Evolutionary conservation across 92 coral and sea anemone species (phyloP).

Genomic region (Zoanthus gigantus): DNA sequence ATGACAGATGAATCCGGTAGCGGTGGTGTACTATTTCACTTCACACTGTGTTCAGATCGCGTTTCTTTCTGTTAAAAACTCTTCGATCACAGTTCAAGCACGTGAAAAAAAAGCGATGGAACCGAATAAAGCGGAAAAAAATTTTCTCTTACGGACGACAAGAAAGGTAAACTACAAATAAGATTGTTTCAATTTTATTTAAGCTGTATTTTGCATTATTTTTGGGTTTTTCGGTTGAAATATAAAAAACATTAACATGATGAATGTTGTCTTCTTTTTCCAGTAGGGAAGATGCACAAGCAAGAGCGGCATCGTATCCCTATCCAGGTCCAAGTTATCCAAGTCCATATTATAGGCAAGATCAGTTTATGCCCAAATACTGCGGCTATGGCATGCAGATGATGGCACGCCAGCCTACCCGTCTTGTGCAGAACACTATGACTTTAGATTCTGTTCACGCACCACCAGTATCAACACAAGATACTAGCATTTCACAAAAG

Average conservation of each 20-base stretch:
- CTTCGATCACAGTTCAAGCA: constrained; percentile 4
- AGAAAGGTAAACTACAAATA: background rate
- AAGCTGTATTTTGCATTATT: constrained; percentile 1
- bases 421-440: background rate
- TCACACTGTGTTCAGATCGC: constrained; percentile 19
- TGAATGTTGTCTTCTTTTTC: constrained; percentile 18
- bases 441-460: background rate
- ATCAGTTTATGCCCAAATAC: constrained; percentile 14
- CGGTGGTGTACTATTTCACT: constrained; percentile 20
- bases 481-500: constrained; percentile 20
- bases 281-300: constrained; percentile 15
- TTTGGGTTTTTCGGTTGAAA: constrained; percentile 8
- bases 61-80: background rate
- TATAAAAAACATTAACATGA: constrained; percentile 6
- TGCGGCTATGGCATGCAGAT: constrained; percentile 34
- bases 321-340: constrained; percentile 3
- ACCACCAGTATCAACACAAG: constrained; percentile 29
- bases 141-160: background rate
- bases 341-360: background rate
- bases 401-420: constrained; percentile 18
- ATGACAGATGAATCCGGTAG: constrained; percentile 35
- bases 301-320: constrained; percentile 10
- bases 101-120: background rate
- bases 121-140: background rate
- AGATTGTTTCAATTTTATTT: background rate